These are phyloP conservation scores for Notechis scutatus DNA, from an alignment of 2,113 vertebrate species.

Conservation along the genomic window DNA sequence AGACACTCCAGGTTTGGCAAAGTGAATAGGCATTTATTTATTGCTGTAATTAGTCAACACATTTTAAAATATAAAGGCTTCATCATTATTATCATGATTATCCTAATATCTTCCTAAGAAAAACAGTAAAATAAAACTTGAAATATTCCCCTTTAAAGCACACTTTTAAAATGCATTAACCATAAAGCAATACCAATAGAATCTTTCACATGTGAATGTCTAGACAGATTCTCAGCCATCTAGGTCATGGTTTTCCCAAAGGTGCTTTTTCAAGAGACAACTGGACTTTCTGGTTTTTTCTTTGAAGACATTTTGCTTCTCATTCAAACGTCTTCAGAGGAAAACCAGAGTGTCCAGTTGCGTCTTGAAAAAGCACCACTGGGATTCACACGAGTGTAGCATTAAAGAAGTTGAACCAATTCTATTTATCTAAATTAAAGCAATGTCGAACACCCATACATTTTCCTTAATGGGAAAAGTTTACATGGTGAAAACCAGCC, in stretches of 20 bases:
- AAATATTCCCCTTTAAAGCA: not conserved
- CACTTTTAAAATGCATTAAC: not conserved
- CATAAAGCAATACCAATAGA: not conserved
- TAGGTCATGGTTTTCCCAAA: too few relatives aligned
- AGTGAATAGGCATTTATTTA: not conserved
- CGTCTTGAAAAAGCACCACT: too few relatives aligned
- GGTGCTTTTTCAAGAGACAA: too few relatives aligned
- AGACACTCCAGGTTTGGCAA: not conserved
- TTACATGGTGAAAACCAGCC: not conserved
- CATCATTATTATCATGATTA: not conserved
- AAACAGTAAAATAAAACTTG: not conserved
- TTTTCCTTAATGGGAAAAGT: not conserved
- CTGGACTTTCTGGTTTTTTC: too few relatives aligned
- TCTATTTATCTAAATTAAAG: not conserved
- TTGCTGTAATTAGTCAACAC: not conserved
- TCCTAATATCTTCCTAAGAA: not conserved
- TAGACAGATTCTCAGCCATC: too few relatives aligned
- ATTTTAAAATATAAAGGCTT: not conserved
- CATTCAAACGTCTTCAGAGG: too few relatives aligned
- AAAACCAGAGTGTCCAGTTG: too few relatives aligned
- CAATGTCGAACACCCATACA: not conserved
- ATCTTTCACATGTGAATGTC: not conserved
- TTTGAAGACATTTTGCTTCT: too few relatives aligned
- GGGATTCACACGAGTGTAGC: not conserved
- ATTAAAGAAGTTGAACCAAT: not conserved